These are phyloP conservation scores for Gambusia holbrooki DNA, from an alignment of 2,113 vertebrate genomes.

Conservation along the genomic window DNA sequence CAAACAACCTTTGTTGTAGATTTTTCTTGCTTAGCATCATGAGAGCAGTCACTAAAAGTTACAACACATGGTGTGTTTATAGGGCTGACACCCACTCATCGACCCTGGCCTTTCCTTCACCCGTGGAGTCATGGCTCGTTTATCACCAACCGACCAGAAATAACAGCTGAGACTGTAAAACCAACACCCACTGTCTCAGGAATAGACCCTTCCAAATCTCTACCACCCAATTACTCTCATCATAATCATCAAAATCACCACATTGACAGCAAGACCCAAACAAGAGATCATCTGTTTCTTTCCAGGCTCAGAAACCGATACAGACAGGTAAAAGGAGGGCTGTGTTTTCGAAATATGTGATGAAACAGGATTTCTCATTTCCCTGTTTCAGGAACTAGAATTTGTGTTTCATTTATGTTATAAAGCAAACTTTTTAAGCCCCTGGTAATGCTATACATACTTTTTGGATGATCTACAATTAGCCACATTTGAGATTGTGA, in stretches of 20 bases:
- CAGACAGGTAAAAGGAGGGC: constrained; percentile 66
- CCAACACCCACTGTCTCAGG: constrained; percentile 48
- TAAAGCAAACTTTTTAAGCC: neutral
- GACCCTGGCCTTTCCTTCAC: constrained; percentile 59
- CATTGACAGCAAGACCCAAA: constrained; percentile 46
- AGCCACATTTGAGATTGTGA: neutral
- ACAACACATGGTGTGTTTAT: constrained; percentile 3
- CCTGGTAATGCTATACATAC: neutral
- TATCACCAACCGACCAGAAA: constrained; percentile 79
- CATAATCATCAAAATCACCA: constrained; percentile 35
- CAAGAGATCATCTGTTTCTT: constrained; percentile 72
- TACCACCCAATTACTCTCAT: constrained; percentile 5
- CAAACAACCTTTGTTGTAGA: neutral
- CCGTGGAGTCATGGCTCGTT: constrained; percentile 44
- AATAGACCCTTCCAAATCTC: constrained; percentile 12
- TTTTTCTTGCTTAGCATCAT: constrained; percentile 2
- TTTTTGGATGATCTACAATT: neutral
- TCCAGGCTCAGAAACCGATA: constrained; percentile 79
- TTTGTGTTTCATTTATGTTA: neutral
- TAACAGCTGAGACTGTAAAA: constrained; percentile 74
- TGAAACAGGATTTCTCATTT: neutral
- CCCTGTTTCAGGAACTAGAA: neutral
- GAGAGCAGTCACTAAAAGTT: neutral
- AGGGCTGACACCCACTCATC: constrained; percentile 58
- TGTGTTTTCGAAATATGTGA: neutral